Percentiles rank a stretch among this genome's conserved stretches.
These are phyloP conservation scores for Ptychodera flava DNA, from an alignment of 35 echinoderm and acorn worm genomes.

Conservation along the genomic window DNA sequence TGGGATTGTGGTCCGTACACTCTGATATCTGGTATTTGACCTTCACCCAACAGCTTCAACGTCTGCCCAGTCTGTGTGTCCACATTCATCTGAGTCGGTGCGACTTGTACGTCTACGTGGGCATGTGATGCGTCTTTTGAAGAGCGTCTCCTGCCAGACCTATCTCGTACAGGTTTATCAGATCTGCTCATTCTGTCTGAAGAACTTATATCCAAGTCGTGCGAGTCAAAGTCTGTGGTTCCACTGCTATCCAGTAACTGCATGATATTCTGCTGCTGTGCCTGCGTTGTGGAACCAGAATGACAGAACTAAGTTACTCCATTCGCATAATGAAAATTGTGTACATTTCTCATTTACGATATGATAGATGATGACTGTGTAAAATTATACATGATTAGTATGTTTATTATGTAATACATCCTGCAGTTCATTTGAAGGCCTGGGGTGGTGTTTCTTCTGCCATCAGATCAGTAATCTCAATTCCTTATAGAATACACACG, in stretches of 20 bases:
- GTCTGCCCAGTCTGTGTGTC: neutral
- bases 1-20: neutral
- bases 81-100: neutral
- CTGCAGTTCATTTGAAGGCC: too few relatives aligned
- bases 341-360: too few relatives aligned
- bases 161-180: neutral
- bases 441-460: too few relatives aligned
- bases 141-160: neutral
- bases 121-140: neutral
- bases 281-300: conserved; percentile 11
- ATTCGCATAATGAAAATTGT: too few relatives aligned
- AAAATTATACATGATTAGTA: too few relatives aligned
- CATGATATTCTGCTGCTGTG: conserved; percentile 42
- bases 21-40: conserved; percentile 15
- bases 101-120: neutral
- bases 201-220: neutral
- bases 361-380: too few relatives aligned
- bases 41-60: conserved; percentile 15
- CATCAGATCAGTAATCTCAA: too few relatives aligned
- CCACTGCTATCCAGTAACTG: conserved; percentile 25
- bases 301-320: too few relatives aligned
- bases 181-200: too few relatives aligned
- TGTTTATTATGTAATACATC: too few relatives aligned
- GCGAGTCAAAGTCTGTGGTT: neutral
- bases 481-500: too few relatives aligned